Base-by-base conservation (phyloP, 2,113 vertebrate genomes). In the Sapayoa aenigma region DNA sequence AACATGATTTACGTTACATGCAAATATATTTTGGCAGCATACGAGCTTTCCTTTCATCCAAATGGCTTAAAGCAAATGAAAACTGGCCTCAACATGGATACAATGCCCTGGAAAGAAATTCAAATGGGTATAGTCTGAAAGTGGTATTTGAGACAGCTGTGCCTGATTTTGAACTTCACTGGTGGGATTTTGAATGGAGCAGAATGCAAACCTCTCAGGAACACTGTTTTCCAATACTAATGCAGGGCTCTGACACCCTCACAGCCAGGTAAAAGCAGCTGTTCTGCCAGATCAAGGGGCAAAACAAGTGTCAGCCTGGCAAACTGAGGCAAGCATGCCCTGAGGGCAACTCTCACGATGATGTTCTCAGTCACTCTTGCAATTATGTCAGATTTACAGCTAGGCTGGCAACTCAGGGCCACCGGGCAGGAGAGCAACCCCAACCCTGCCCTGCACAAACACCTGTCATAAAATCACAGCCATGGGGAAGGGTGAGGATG, bases 11-110 rank as follows among this genome's bases (percentile, higher is more conserved):
- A 75, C 30, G 6, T 62, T 52, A 88, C 55, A 58, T 72, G 60
- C 49, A 94, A 88, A 94, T 82, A 44, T 39, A 21, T 76, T 66
- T 62, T 80, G 90, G 92, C 67, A 86, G 82, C 44, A 33, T 28
- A 47, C 4, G 44, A 90, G 49, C 60, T 53, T 89, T 87, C 21
- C 55, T 90, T 95, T 74, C 87, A 86, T 90, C 83, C 88, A 92
- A 94, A 84, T 78, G 44, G 22, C 94, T 94, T 73, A 84, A 90
- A 92, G 83, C 84, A 77, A 84, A 71, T 28, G 92, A 78, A 95
- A 94, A 86, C 78, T 56, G 66, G 85, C 72, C 68, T 31, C 3
- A 56, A 30, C 46, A 14, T 11, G 59, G 87, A 89, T 80, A 63
- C 37, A 13, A 12, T 5, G 7, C 60, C 85, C 81, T 85, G 85